phyloP scores from a whole-genome alignment of 1,140 invertebrate genomes.

The Batillaria attramentaria region DNA sequence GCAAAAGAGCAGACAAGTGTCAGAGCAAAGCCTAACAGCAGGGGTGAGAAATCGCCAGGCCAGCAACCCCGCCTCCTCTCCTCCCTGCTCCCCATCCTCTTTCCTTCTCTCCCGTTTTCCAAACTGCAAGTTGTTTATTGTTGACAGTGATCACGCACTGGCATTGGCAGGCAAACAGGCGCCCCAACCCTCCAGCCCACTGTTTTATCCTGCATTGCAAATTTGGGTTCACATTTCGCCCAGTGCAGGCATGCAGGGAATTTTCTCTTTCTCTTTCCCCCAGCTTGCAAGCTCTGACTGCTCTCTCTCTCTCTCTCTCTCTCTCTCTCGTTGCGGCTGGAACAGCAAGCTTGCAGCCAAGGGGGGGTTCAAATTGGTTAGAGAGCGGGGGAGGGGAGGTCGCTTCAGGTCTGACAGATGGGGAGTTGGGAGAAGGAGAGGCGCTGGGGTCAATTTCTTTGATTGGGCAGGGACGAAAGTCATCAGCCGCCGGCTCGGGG shows the following conservation, averaged over 20 bases:
- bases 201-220: slow-evolving; percentile 21
- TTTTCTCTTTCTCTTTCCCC: neutral
- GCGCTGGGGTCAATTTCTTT: slow-evolving; percentile 23
- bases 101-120: neutral
- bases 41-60: neutral
- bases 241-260: slow-evolving; percentile 28
- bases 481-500: neutral
- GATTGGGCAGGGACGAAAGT: slow-evolving; percentile 21
- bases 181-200: neutral
- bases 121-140: slow-evolving; percentile 18
- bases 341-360: neutral
- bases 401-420: slow-evolving; percentile 20
- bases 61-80: neutral
- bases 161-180: slow-evolving; percentile 15
- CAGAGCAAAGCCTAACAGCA: neutral
- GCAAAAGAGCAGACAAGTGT: slow-evolving; percentile 7
- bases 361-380: slow-evolving; percentile 9
- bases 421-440: neutral
- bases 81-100: neutral
- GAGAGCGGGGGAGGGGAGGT: slow-evolving; percentile 5
- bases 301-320: neutral
- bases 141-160: slow-evolving; percentile 11
- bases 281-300: neutral
- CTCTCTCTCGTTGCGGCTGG: neutral
- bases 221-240: slow-evolving; percentile 26